Evolutionary conservation across 2,113 vertebrate species (phyloP), one percentile per base, ranked within the genome.

Genomic region (Neodontobutis hainanensis): DNA sequence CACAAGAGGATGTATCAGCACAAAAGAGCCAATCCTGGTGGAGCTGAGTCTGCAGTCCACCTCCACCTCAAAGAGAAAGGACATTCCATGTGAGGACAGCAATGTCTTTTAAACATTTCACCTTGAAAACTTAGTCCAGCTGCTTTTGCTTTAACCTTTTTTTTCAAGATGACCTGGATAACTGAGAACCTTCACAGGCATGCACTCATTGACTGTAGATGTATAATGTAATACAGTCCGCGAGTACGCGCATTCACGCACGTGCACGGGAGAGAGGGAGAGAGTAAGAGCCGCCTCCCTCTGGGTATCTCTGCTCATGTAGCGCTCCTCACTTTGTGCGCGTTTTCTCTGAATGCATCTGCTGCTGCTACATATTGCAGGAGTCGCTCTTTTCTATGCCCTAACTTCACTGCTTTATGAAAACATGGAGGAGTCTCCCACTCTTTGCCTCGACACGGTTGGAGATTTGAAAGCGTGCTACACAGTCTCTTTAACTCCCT

Each of bases 401-500:
- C 8, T 14, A 6, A 55, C 52, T 38, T 55, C 12, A n/a, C 34
- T 5, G 14, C 9, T 55, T 55, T 15, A 12, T 53, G n/a, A 34
- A 55, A 55, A 38, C 38, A 42, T 42, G 27, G 55, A 42, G 0
- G 94, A 92, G 85, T 88, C 90, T 48, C 56, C 86, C 68, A 85
- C 92, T n/a, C 70, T 82, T 1, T 68, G 67, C 6, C 71, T 77
- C 19, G 57, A 78, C 16, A 88, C 65, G 8, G 71, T 71, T 5
- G 43, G 65, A 5, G 91, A 91, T 81, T 80, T 77, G 11, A 27
- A 57, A 6, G 91, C 91, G 78, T 73, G 65, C 38, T 82, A 77
- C 53, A 58, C 81, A 11, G 55, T 64, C 68, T 77, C 90, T 12
- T 11, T 8, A 15, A 84, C 90, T 80, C 81, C 87, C n/a, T 74